Base-by-base conservation (phyloP, 2,888 invertebrate genomes). In the Rhingia campestris region DNA sequence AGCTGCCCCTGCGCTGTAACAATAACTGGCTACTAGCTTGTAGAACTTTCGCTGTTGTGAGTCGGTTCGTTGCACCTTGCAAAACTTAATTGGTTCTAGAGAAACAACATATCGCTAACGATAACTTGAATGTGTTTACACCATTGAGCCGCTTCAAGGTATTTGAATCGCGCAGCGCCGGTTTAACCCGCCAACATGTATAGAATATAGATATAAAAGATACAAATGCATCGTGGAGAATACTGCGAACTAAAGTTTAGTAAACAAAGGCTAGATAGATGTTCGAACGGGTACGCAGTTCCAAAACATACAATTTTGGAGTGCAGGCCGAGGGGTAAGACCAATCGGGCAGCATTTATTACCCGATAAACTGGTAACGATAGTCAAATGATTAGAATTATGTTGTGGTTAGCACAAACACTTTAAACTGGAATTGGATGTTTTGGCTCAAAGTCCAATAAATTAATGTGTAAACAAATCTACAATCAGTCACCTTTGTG, bases 361-460 rank as follows among this genome's bases (percentile, higher is more conserved):
- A 22, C 12, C 14, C 6, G 12, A 7, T 14, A 47, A 1, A 47
- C 43, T 37, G 32, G n/a, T 12, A 3, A 41, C 33, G 33, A 72
- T 59, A 59, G 33, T 37, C 33, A 33, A 22, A 39, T 47, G 4
- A 58, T 59, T 43, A 37, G 58, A 14, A 43, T 41, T n/a, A 14
- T 58, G 41, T n/a, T 56, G 49, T 33, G 56, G 22, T 37, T 47
- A 22, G 56, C 43, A 49, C 64, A 43, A 56, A 22, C 49, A 43
- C 45, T 56, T 7, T 9, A 43, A 61, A 63, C 47, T 51, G 43
- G 41, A 59, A 66, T 47, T 41, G 32, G 53, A 39, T 49, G 69
- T 76, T 76, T 69, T 54, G 37, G 69, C 63, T 32, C 69, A 69
- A 69, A 76, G 69, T 76, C 61, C 54, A 63, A 58, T 4, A 5